phyloP scores from a whole-genome alignment of 2,797 vertebrate species.

The Cynodonichthys magdalenae region DNA sequence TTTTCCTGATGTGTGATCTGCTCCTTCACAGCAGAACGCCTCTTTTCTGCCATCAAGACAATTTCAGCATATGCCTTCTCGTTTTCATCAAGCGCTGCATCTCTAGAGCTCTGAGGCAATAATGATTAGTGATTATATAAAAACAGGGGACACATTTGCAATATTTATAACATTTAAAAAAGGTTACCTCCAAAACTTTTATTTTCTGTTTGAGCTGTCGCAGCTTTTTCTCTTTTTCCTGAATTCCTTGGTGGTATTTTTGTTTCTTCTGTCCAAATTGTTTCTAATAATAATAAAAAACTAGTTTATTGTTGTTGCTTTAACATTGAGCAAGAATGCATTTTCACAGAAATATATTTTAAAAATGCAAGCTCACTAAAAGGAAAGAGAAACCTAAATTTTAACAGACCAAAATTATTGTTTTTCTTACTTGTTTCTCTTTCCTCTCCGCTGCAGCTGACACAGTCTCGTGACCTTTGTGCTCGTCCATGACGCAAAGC shows the following conservation, averaged over 20 bases:
- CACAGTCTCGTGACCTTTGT: slow-evolving; percentile 79
- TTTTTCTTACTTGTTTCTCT: slow-evolving; percentile 79
- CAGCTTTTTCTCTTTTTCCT: slow-evolving; percentile 64
- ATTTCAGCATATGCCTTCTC: slow-evolving; percentile 45
- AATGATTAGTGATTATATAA: not conserved
- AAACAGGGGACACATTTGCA: not conserved
- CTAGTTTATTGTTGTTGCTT: not conserved
- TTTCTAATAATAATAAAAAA: slow-evolving; percentile 54
- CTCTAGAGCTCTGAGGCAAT: slow-evolving; percentile 29
- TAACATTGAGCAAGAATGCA: not conserved
- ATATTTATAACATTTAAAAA: not conserved
- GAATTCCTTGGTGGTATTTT: slow-evolving; percentile 61
- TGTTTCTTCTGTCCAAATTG: slow-evolving; percentile 60
- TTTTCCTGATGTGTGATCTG: slow-evolving; percentile 48
- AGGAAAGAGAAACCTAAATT: too few relatives aligned
- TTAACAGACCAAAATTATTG: too few relatives aligned
- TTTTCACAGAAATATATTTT: too few relatives aligned
- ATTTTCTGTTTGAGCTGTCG: slow-evolving; percentile 56
- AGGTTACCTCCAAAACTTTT: slow-evolving; percentile 40
- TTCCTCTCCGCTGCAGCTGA: slow-evolving; percentile 74
- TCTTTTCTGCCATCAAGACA: slow-evolving; percentile 43
- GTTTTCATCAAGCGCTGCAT: slow-evolving; percentile 34
- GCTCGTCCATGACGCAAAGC: slow-evolving; percentile 85
- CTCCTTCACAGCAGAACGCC: slow-evolving; percentile 28
- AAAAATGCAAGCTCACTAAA: too few relatives aligned